These are phyloP conservation scores for Leucophenga varia DNA, from an alignment of 1,140 invertebrate genomes.

Conservation along the genomic window DNA sequence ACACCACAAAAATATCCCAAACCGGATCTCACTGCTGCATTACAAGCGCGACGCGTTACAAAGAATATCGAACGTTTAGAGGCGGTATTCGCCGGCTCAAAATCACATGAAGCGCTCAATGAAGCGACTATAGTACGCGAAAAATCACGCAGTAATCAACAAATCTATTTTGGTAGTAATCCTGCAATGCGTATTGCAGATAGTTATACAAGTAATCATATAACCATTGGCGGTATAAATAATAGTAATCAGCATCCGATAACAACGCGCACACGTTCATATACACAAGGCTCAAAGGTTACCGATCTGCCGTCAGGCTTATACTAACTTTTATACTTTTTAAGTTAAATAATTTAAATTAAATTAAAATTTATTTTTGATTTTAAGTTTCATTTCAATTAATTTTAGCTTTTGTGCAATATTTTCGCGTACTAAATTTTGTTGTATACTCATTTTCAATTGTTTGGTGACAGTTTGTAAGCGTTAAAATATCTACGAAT, in stretches of 20 bases:
- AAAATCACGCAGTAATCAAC: constrained; percentile 59
- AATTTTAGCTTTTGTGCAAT: too few relatives aligned
- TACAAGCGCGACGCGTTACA: constrained; percentile 63
- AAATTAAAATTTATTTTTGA: too few relatives aligned
- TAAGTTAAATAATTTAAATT: too few relatives aligned
- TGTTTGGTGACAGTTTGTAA: too few relatives aligned
- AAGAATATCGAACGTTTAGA: constrained; percentile 78
- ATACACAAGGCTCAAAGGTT: constrained; percentile 61
- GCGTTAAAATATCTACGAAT: too few relatives aligned
- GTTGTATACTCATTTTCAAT: too few relatives aligned
- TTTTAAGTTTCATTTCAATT: too few relatives aligned
- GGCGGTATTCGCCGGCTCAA: constrained; percentile 63
- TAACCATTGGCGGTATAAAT: constrained; percentile 4
- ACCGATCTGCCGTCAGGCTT: constrained; percentile 72
- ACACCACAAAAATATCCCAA: constrained; percentile 50
- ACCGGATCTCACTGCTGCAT: constrained; percentile 59
- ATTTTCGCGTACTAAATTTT: too few relatives aligned
- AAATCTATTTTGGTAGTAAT: constrained; percentile 53
- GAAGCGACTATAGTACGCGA: constrained; percentile 60
- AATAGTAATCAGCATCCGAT: constrained; percentile 25
- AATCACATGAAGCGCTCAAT: constrained; percentile 63
- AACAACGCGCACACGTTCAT: constrained; percentile 37
- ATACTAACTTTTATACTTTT: constrained; percentile 57
- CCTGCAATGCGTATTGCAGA: constrained; percentile 52
- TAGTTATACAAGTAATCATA: not conserved